Evolutionary conservation across 2,888 invertebrate genomes (phyloP), one percentile per base, ranked within the genome.

Genomic region (Pterostichus niger): DNA sequence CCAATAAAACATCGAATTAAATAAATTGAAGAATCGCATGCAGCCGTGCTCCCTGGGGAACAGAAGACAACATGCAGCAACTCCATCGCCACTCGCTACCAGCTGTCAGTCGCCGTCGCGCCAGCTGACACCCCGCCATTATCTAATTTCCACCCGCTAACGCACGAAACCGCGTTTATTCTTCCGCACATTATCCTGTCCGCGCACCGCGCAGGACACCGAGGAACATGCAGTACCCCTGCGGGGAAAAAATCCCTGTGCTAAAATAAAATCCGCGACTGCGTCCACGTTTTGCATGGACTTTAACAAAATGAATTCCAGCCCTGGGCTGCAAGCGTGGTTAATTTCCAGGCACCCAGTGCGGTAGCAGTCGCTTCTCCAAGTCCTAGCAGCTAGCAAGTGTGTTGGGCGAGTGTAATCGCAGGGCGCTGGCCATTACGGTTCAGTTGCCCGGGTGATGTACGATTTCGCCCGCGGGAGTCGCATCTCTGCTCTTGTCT

Each of bases 401-500:
- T 44, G 15, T 11, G 10, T 6, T 71, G 71, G 71, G n/a, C 71
- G 71, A 44, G 11, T 71, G 11, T 44, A 71, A 71, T 71, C 77
- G 15, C 33, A 49, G 17, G 61, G 46, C 77, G 7, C 24, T 33
- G 56, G 9, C 73, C 46, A 73, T 44, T 31, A 17, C 31, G 31
- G 44, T 61, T 24, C 31, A n/a, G 40, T 40, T 40, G 40, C 40
- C 40, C 40, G 40, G 40, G 80, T 80, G 80, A 80, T 68, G 80
- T 80, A 80, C 56, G 80, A 35, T 35, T 31, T 33, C 52, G 52
- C 49, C 78, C 40, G 46, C 64, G 46, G 80, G 80, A 35, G 15
- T 59, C 52, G 80, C 68, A 68, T 64, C 64, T 49, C 24, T 52
- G 44, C 64, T 15, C 84, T 83, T 84, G 84, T 84, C 85, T 86